These are phyloP conservation scores for Artibeus jamaicensis DNA, from an alignment of 2,797 vertebrate species.

Conservation along the genomic window DNA sequence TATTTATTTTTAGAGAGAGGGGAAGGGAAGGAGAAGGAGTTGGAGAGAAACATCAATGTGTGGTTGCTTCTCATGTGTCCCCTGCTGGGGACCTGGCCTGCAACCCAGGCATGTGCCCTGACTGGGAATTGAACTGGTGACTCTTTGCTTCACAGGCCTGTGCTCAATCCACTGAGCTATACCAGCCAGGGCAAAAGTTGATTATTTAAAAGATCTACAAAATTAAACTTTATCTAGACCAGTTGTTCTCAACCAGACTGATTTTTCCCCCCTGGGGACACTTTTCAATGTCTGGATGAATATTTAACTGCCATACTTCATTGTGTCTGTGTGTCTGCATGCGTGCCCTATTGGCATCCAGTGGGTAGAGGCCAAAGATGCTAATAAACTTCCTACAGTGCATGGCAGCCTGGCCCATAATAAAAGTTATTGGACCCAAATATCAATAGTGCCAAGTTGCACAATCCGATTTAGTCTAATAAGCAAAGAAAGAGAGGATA, in stretches of 20 bases:
- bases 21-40: no score
- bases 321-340: not conserved
- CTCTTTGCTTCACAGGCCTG: no score
- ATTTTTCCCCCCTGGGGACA: not conserved
- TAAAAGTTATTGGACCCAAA: not conserved
- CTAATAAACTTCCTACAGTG: not conserved
- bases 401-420: not conserved
- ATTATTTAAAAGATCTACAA: not conserved
- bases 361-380: not conserved
- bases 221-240: not conserved
- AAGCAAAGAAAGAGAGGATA: not conserved
- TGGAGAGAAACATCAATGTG: no score
- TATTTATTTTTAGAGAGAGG: no score
- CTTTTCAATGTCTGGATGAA: not conserved
- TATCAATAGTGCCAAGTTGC: not conserved
- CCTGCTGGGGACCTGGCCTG: no score
- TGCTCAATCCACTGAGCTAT: no score
- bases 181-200: no score
- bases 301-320: not conserved
- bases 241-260: not conserved
- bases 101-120: no score
- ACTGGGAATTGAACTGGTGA: no score
- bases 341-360: not conserved
- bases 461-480: not conserved
- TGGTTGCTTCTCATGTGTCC: no score